A percentile compares a stretch with the other conserved stretches of the same genome.
phyloP scores from a whole-genome alignment of 2,888 invertebrate genomes.

The Laspeyria flexula region DNA sequence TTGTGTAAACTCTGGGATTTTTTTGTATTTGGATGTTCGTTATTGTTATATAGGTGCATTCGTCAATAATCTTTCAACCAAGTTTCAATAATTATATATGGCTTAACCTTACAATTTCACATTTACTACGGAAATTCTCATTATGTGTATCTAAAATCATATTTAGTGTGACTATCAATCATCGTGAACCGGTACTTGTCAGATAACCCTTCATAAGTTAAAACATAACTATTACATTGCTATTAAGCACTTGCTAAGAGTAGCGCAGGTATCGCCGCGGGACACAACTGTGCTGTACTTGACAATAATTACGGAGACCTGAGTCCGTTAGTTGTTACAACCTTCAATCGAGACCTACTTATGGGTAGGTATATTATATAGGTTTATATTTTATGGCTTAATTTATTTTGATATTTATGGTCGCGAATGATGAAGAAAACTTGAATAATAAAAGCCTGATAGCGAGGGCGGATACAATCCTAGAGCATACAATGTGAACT shows the following conservation, averaged over 20 bases:
- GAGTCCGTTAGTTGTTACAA: neutral
- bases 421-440: no score
- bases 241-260: constrained; percentile 1
- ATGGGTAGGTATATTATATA: constrained; percentile 15
- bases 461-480: no score
- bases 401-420: constrained; percentile 9
- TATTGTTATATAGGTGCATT: no score
- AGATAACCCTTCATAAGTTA: neutral
- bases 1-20: no score
- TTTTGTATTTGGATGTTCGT: no score
- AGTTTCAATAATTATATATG: no score
- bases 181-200: neutral
- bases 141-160: neutral
- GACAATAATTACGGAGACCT: constrained; percentile 20
- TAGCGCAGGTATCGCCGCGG: constrained; percentile 6
- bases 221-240: constrained; percentile 2
- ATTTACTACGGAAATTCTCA: neutral
- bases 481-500: no score
- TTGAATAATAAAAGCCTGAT: no score
- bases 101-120: no score
- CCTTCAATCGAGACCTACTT: constrained; percentile 19
- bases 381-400: constrained; percentile 27
- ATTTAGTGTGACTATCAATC: neutral
- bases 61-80: no score
- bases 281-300: constrained; percentile 6